Evolutionary conservation across 2,888 invertebrate genomes (phyloP).

Genomic region (Caenorhabditis angaria): DNA sequence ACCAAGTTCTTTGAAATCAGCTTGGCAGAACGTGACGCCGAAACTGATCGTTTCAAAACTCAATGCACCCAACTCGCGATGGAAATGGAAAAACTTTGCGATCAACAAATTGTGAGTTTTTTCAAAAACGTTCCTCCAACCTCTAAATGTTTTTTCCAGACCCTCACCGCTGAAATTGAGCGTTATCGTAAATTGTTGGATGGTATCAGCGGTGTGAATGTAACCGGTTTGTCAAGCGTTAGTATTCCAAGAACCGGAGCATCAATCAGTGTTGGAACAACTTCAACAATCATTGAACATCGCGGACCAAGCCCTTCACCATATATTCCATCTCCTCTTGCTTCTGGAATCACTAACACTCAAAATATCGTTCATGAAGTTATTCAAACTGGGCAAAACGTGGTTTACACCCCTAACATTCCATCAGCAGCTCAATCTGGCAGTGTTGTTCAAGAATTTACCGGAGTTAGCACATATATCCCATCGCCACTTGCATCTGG

Average conservation of each 20-base stretch:
- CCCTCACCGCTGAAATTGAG: slow-evolving; percentile 26
- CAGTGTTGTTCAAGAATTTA: too few relatives aligned
- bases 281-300: too few relatives aligned
- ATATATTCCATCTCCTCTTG: too few relatives aligned
- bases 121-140: too few relatives aligned
- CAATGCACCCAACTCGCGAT: slow-evolving; percentile 31
- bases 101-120: slow-evolving; percentile 27
- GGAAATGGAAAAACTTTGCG: slow-evolving; percentile 36
- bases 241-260: background rate
- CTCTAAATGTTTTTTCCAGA: slow-evolving; percentile 11
- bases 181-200: slow-evolving; percentile 26
- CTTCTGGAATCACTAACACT: too few relatives aligned
- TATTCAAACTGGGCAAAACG: too few relatives aligned
- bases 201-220: background rate
- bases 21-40: slow-evolving; percentile 17
- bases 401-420: too few relatives aligned
- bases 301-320: too few relatives aligned
- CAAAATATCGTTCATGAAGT: too few relatives aligned
- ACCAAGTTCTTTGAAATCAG: slow-evolving; percentile 24
- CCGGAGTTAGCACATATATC: background rate
- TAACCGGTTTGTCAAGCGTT: background rate
- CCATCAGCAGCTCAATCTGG: too few relatives aligned
- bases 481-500: background rate
- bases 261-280: background rate
- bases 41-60: slow-evolving; percentile 26